Base-by-base conservation (phyloP, 2,113 vertebrate genomes). In the Pogonocichla stellata region DNA sequence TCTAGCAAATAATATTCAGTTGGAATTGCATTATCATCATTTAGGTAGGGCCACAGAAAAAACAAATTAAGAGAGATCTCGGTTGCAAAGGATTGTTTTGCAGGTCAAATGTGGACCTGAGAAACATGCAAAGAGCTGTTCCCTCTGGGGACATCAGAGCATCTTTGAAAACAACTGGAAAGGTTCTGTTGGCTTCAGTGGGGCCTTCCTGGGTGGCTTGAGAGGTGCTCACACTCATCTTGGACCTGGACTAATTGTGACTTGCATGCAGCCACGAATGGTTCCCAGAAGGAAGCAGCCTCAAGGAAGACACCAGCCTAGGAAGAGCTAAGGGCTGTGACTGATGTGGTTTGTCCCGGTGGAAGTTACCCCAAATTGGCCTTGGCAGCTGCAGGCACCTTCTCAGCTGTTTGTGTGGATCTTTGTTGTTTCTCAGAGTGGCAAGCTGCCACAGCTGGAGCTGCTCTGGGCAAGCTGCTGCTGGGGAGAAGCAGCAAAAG, bases 241-340 rank as follows among this genome's bases (percentile, higher is more conserved):
- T 26, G 34, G 16, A 43, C 33, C 29, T 69, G 29, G 23, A 34
- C 5, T 23, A 5, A 19, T 1, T 65, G 53, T 16, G 24, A 14
- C 16, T 47, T 17, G 4, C 17, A 0, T 6, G 5, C 29, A n/a
- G 50, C 10, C 47, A 29, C 0, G 0, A 19, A 1, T 4, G 1
- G 53, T 20, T 69, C 78, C 64, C 43, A 70, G 51, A 17, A 42
- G 60, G 64, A 31, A 65, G 34, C 31, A 4, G 16, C 17, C 12
- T 38, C 24, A 8, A 6, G 48, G 75, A n/a, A 54, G n/a, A 10
- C 36, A 8, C 3, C 45, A 13, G 53, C 42, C 54, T 22, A 43
- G 3, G 9, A 48, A 47, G 57, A 62, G 16, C 23, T 22, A 6
- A 38, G 50, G 47, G 26, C n/a, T 62, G 26, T 43, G 50, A 5